These are phyloP conservation scores for Torymus aiolomorphi DNA, from an alignment of 2,888 invertebrate genomes.

Conservation along the genomic window DNA sequence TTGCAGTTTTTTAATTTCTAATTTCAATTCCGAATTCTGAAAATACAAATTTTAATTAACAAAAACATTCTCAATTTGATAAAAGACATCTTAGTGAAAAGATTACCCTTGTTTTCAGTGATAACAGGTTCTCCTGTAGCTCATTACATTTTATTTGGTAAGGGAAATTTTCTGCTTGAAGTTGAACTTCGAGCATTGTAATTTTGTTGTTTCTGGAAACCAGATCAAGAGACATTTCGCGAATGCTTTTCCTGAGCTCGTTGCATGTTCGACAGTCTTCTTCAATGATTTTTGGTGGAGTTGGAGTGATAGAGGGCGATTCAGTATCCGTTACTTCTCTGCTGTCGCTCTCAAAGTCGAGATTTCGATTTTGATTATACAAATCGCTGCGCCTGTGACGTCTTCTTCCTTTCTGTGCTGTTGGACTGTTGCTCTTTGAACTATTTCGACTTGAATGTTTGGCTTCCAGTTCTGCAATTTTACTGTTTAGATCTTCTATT, in stretches of 20 bases:
- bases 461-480: constrained; percentile 58
- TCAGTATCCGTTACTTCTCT: constrained; percentile 49
- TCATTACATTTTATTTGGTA: constrained; percentile 69
- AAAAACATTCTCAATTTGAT: neutral
- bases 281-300: constrained; percentile 31
- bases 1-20: constrained; percentile 63
- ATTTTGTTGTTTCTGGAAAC: constrained; percentile 68
- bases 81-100: constrained; percentile 17
- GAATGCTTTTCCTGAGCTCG: constrained; percentile 62
- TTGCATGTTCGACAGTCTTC: constrained; percentile 48
- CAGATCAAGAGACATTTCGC: constrained; percentile 66
- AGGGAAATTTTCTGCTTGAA: constrained; percentile 68
- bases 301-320: constrained; percentile 45
- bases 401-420: constrained; percentile 59
- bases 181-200: constrained; percentile 67
- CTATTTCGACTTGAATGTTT: constrained; percentile 59
- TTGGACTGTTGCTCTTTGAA: constrained; percentile 65
- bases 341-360: constrained; percentile 56
- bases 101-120: constrained; percentile 64
- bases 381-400: constrained; percentile 63
- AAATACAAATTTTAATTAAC: constrained; percentile 44
- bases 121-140: constrained; percentile 63
- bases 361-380: constrained; percentile 64
- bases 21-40: constrained; percentile 60
- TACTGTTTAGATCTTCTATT: constrained; percentile 57